Base-by-base conservation (phyloP, 1,140 invertebrate genomes). In the Cardiocondyla obscurior region DNA sequence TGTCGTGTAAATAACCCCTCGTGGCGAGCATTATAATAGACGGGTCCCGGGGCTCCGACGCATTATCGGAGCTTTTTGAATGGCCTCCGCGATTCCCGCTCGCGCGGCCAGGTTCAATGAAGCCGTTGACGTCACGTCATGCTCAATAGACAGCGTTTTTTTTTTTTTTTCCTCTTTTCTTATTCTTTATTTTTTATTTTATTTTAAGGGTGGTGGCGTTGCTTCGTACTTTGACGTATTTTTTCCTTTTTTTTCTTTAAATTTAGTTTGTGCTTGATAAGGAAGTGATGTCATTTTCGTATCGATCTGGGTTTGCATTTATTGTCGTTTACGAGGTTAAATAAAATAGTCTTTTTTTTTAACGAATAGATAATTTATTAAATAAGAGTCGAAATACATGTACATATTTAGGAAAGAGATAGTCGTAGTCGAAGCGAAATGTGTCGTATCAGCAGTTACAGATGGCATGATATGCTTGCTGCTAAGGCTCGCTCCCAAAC, bases 41-140 rank as follows among this genome's bases (percentile, higher is more conserved):
- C 5, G 1, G 25, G 10, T 30, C 3, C 1, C 5, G 72, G n/a
- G n/a, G 8, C 8, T 30, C 19, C 58, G 58, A 0, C 28, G 12
- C 83, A 49, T 77, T 46, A 83, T 53, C 46, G 22, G 33, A 25
- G 3, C 33, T 25, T 79, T 87, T 86, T 79, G 22, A 86, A 86
- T 60, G 25, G 22, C 2, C 19, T 42, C 14, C 10, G 3, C 5
- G n/a, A 19, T 79, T 85, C 22, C 51, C 62, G 62, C 51, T 55
- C 33, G 36, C 12, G 12, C 22, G 19, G 10, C 14, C 28, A 10
- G 10, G 7, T 22, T 33, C 25, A 62, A 44, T 74, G 25, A 28
- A 22, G 3, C 6, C 16, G 7, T 44, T 74, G 30, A 76, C 28
- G 28, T 76, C 42, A 46, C 28, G 53, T 25, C 2, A 10, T 46